These are phyloP conservation scores for Chloromyia formosa DNA, from an alignment of 2,888 invertebrate genomes.

Conservation along the genomic window DNA sequence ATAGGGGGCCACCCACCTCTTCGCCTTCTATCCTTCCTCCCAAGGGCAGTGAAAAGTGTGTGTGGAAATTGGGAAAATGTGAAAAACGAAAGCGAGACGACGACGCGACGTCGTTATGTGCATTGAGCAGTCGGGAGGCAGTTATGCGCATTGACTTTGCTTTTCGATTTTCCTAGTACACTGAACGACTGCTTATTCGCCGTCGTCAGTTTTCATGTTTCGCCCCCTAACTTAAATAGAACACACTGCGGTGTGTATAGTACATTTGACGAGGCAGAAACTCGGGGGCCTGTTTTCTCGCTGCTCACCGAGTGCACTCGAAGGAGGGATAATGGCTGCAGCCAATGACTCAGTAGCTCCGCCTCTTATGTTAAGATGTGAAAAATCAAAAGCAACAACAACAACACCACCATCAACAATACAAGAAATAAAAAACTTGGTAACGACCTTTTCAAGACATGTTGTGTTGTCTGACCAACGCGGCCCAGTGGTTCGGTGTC, in stretches of 20 bases:
- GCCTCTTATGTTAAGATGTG: slow-evolving; percentile 55
- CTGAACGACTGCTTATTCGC: slow-evolving; percentile 41
- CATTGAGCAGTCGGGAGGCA: slow-evolving; percentile 41
- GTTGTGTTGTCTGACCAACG: neutral
- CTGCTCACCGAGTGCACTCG: slow-evolving; percentile 31
- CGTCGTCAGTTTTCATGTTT: slow-evolving; percentile 17
- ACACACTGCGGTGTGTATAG: neutral
- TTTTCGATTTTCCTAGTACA: slow-evolving; percentile 8
- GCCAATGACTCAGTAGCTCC: slow-evolving; percentile 62
- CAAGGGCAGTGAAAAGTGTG: neutral
- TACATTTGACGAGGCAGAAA: slow-evolving; percentile 19
- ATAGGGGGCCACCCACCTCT: slow-evolving; percentile 28
- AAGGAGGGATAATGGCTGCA: slow-evolving; percentile 57
- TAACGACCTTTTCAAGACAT: slow-evolving; percentile 36
- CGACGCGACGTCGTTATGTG: slow-evolving; percentile 4
- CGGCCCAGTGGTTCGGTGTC: slow-evolving; percentile 19
- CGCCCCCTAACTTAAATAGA: slow-evolving; percentile 10
- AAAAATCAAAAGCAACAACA: slow-evolving; percentile 37
- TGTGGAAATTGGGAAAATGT: neutral
- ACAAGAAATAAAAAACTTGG: slow-evolving; percentile 37
- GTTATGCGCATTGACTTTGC: slow-evolving; percentile 49
- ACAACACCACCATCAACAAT: neutral
- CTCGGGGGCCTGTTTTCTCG: slow-evolving; percentile 30
- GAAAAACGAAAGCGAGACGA: slow-evolving; percentile 11
- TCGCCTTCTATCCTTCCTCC: neutral